A percentile compares a stretch with the other conserved stretches of the same genome.
These are phyloP conservation scores for Dione vanillae DNA, from an alignment of 2,888 invertebrate genomes.

Conservation along the genomic window DNA sequence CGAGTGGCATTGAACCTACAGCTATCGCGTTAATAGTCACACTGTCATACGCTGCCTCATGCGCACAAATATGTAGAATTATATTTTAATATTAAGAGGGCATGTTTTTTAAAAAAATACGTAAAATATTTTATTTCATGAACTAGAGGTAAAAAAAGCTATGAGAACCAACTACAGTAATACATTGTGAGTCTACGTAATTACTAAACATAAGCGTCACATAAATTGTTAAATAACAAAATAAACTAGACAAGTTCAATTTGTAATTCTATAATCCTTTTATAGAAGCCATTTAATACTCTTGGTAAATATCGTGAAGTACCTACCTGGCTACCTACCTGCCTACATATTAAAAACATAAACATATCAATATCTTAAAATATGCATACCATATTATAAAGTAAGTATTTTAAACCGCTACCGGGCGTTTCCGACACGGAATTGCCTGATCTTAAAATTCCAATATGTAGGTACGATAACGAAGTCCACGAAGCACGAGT, in stretches of 20 bases:
- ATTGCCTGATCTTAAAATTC: constrained; percentile 59
- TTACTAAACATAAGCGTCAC: background rate
- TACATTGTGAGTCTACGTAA: background rate
- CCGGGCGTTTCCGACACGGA: constrained; percentile 54
- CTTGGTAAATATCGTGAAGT: constrained; percentile 7
- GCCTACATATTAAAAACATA: constrained; percentile 19
- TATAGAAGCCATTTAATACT: constrained; percentile 8
- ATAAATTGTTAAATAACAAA: constrained; percentile 1
- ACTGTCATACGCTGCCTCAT: too few species aligned
- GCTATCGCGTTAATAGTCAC: too few species aligned
- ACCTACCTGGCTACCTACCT: background rate
- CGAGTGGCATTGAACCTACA: too few species aligned
- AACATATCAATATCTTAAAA: constrained; percentile 49
- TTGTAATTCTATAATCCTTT: constrained; percentile 15
- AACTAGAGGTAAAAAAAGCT: too few species aligned
- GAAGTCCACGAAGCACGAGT: background rate
- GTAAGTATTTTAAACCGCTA: constrained; percentile 60
- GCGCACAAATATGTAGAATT: too few species aligned
- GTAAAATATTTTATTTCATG: too few species aligned
- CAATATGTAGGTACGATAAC: constrained; percentile 49
- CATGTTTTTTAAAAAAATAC: too few species aligned
- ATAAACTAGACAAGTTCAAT: constrained; percentile 6
- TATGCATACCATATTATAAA: constrained; percentile 59
- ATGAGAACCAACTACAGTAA: background rate
- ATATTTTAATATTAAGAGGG: too few species aligned